Evolutionary conservation across 2,113 vertebrate species (phyloP).

Genomic region (Oreotrochilus melanogaster): DNA sequence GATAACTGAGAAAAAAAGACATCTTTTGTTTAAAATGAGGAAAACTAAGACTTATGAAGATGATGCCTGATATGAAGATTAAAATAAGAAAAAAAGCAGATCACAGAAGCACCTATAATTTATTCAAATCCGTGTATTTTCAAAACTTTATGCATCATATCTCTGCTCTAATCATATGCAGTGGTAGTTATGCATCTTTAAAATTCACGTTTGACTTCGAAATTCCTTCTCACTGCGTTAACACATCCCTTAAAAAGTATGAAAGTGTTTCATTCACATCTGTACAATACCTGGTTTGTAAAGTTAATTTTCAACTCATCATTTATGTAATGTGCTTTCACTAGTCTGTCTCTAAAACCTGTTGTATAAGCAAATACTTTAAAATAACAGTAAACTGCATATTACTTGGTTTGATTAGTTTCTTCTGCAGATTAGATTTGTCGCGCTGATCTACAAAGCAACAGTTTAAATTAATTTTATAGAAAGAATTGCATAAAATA

Average conservation of each 20-base stretch:
- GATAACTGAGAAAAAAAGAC: neutral
- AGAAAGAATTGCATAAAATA: neutral
- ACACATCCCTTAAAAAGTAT: neutral
- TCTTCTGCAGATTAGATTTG: neutral
- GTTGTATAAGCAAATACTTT: neutral
- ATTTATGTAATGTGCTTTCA: neutral
- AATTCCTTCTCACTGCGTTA: neutral
- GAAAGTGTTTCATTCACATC: neutral
- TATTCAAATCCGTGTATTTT: constrained; percentile 14
- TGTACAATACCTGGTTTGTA: neutral
- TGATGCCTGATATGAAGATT: neutral
- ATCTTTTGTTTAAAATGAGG: neutral
- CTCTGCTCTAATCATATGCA: neutral
- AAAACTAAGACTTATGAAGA: neutral
- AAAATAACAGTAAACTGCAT: neutral
- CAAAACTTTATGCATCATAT: neutral
- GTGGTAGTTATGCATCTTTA: neutral
- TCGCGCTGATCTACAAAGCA: neutral
- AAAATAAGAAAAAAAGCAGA: neutral
- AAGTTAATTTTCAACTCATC: neutral
- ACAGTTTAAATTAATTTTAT: neutral
- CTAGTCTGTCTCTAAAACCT: neutral
- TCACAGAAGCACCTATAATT: neutral
- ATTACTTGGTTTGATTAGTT: neutral
- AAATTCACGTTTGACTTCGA: neutral